phyloP scores from a whole-genome alignment of 2,888 invertebrate species.

The Cotesia congregata region DNA sequence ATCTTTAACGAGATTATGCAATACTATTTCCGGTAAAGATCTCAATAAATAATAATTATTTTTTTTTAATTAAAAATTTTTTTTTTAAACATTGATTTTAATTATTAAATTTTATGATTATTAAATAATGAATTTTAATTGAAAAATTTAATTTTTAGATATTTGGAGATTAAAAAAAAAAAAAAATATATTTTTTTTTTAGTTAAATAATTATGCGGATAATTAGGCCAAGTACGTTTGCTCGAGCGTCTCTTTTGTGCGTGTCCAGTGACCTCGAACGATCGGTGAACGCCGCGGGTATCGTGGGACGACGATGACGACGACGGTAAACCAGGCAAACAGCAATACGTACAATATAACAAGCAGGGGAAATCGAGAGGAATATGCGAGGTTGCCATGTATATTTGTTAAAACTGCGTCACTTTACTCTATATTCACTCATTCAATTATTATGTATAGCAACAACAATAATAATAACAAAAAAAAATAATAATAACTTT shows the following conservation, averaged over 20 bases:
- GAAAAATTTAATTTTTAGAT: too few species aligned
- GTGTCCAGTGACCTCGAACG: slow-evolving; percentile 49
- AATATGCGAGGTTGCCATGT: slow-evolving; percentile 48
- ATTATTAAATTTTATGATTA: too few species aligned
- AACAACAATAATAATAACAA: too few species aligned
- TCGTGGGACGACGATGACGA: background rate
- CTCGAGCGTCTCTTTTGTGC: slow-evolving; percentile 41
- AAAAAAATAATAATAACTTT: too few species aligned
- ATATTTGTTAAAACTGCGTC: slow-evolving; percentile 35
- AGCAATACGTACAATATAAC: slow-evolving; percentile 16
- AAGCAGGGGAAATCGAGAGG: slow-evolving; percentile 21
- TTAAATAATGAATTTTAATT: too few species aligned
- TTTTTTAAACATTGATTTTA: too few species aligned
- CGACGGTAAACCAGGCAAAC: background rate
- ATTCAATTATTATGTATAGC: slow-evolving; percentile 21
- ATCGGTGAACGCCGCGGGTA: slow-evolving; percentile 36
- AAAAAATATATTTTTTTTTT: background rate
- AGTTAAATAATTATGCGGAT: slow-evolving; percentile 22
- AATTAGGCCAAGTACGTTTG: slow-evolving; percentile 47
- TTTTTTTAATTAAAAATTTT: too few species aligned
- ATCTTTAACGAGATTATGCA: too few species aligned
- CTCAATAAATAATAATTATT: too few species aligned
- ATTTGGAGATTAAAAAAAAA: too few species aligned
- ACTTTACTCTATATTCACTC: slow-evolving; percentile 18
- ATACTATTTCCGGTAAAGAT: too few species aligned